phyloP scores from a whole-genome alignment of 2,888 invertebrate genomes.

The Marronus borbonicus region DNA sequence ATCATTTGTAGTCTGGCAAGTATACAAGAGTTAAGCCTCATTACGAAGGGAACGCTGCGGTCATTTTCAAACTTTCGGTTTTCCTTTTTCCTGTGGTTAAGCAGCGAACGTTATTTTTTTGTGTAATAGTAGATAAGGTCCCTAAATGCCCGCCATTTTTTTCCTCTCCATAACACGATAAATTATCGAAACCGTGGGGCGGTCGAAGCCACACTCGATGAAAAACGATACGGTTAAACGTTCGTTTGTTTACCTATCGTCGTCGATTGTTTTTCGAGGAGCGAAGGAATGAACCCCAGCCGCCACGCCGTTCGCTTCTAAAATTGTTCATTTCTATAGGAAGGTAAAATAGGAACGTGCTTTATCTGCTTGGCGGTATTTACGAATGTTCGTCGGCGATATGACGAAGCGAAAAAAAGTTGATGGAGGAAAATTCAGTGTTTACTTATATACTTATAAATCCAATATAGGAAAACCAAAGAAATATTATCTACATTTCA shows the following conservation, averaged over 20 bases:
- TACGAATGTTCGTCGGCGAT: slow-evolving; percentile 32
- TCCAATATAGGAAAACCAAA: slow-evolving; percentile 1
- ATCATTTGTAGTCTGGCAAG: too few species aligned
- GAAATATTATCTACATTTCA: not conserved
- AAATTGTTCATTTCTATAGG: slow-evolving; percentile 34
- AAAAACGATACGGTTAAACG: slow-evolving; percentile 44
- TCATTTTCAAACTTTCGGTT: slow-evolving; percentile 8
- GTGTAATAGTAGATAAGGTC: slow-evolving; percentile 25
- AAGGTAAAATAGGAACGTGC: slow-evolving; percentile 32
- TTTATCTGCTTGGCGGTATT: slow-evolving; percentile 28
- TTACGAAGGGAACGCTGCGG: not conserved
- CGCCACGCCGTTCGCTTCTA: not conserved
- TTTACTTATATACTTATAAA: not conserved
- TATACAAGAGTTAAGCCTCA: not conserved
- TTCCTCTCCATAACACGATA: slow-evolving; percentile 37
- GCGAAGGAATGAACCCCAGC: slow-evolving; percentile 25
- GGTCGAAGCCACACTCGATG: slow-evolving; percentile 26
- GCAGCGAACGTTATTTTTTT: slow-evolving; percentile 6
- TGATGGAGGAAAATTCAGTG: slow-evolving; percentile 2
- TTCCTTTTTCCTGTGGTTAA: slow-evolving; percentile 38
- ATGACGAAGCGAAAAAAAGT: not conserved
- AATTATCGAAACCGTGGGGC: slow-evolving; percentile 30
- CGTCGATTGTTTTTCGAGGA: slow-evolving; percentile 42
- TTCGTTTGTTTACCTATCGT: slow-evolving; percentile 43
- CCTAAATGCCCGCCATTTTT: slow-evolving; percentile 31